Base-by-base conservation (phyloP, 2,888 invertebrate genomes). In the Tridacna gigas region DNA sequence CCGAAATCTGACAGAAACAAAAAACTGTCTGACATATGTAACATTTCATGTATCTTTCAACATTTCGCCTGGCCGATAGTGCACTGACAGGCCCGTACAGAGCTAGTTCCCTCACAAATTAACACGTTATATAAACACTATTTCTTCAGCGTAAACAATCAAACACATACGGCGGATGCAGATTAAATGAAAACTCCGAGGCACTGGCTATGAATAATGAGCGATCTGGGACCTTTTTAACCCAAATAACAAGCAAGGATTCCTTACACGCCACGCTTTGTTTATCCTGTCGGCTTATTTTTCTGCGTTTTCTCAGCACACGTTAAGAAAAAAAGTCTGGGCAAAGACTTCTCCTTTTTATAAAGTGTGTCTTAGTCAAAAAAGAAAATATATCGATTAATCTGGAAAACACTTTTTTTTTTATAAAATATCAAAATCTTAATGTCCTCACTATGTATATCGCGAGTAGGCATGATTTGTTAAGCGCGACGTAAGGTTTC, bases 121-220 rank as follows among this genome's bases (percentile, higher is more conserved):
- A 90, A 89, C 90, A 89, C 88, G 83, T 88, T 85, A 86, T 89
- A 88, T 90, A 90, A 90, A 90, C 90, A 90, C 82, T 84, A 88
- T 82, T 85, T 84, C 82, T 79, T 77, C 66, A 88, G 80, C 86
- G 79, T 90, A 90, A 90, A 90, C 90, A 90, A 84, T 88, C 86
- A 82, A 86, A 85, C 83, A 83, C 77, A 82, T 79, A 80, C 81
- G 76, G 74, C 77, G 82, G 87, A 85, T 82, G 71, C 73, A 77
- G 87, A 85, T 83, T 71, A 88, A 84, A 85, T 80, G 82, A 69
- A 85, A 73, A 51, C 60, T 48, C 67, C 76, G 77, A 81, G 77
- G 81, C 75, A 76, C 66, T 56, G 74, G 77, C 77, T 67, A 78
- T 84, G 87, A 84, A 76, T 77, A 81, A 87, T 79, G 84, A 79